phyloP scores from a whole-genome alignment of 1,140 invertebrate species.

The Drosophila trapezifrons region DNA sequence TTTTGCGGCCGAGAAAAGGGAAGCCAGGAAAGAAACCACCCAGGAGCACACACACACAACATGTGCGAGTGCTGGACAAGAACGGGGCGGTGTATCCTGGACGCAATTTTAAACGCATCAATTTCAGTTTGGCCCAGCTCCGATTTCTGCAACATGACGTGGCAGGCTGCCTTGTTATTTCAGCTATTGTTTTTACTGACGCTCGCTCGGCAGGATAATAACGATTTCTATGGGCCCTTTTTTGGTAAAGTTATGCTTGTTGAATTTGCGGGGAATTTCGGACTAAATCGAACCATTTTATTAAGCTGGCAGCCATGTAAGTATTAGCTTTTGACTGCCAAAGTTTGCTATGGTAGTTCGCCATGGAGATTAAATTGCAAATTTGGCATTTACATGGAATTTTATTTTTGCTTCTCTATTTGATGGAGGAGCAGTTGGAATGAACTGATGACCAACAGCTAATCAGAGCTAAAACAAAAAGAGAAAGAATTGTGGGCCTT shows the following conservation, averaged over 20 bases:
- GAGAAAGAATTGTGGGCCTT: not conserved
- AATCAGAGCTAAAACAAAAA: slow-evolving; percentile 6
- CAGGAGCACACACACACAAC: slow-evolving; percentile 37
- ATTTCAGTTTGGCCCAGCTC: slow-evolving; percentile 68
- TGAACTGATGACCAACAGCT: slow-evolving; percentile 16
- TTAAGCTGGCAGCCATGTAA: slow-evolving; percentile 10
- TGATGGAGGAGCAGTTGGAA: not conserved
- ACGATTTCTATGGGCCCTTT: slow-evolving; percentile 16
- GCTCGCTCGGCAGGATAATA: slow-evolving; percentile 16
- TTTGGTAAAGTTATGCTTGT: slow-evolving; percentile 18
- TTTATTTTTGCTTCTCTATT: not conserved
- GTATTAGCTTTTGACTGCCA: slow-evolving; percentile 14
- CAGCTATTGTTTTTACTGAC: slow-evolving; percentile 27
- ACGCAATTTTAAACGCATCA: slow-evolving; percentile 81
- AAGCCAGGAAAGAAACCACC: slow-evolving; percentile 17
- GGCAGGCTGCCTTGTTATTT: slow-evolving; percentile 46
- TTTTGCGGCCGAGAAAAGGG: slow-evolving; percentile 41
- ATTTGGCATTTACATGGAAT: slow-evolving; percentile 32
- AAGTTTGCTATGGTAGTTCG: slow-evolving; percentile 6
- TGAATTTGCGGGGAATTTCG: slow-evolving; percentile 14
- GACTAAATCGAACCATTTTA: slow-evolving; percentile 33
- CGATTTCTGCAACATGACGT: slow-evolving; percentile 56
- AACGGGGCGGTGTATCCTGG: slow-evolving; percentile 51
- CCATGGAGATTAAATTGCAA: slow-evolving; percentile 15
- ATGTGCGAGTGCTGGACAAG: slow-evolving; percentile 31